Base-by-base conservation (phyloP, 1,140 invertebrate genomes). In the Uloborus diversus region DNA sequence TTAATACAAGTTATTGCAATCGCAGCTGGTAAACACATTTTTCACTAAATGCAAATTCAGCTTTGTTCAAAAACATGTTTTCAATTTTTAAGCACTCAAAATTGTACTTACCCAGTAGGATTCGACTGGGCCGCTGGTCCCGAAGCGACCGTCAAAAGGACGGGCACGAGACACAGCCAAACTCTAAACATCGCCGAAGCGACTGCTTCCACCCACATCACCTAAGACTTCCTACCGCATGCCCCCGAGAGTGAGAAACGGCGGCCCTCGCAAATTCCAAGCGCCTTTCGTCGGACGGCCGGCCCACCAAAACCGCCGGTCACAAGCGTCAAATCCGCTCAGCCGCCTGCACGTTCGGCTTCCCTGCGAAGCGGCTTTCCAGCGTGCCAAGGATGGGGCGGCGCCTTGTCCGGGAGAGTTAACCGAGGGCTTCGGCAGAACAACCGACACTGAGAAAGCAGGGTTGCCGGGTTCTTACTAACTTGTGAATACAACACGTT, bases 141-240 rank as follows among this genome's bases (percentile, higher is more conserved):
- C 59, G 71, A 33, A 27, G 35, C 71, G 51, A 75, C 57, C 57
- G 71, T 75, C 57, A 75, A 25, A 13, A 75, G 57, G 71, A 75
- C 71, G 71, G 71, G 57, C 57, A 75, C 71, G 71, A 75, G 71
- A 64, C 47, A 75, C 71, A 75, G 71, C 57, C 71, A 75, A 33
- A 75, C 57, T 62, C 71, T 62, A 32, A 30, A 32, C 71, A 75
- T 75, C 71, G 71, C 71, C 57, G 71, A 71, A 71, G 69, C 69
- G 69, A 64, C 1, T 64, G 42, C 71, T 49, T 51, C 71, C 42
- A 64, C 42, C 71, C 57, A 64, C 71, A 62, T 33, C 49, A 69
- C 27, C 71, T 61, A 30, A 61, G 53, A 32, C 69, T 30, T 37
- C 71, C 56, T 62, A 75, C 70, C 59, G 57, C 70, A 62, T 75